Evolutionary conservation across 2,888 invertebrate species (phyloP), one percentile per base, ranked within the genome.

Genomic region (Minunthozetes semirufus): DNA sequence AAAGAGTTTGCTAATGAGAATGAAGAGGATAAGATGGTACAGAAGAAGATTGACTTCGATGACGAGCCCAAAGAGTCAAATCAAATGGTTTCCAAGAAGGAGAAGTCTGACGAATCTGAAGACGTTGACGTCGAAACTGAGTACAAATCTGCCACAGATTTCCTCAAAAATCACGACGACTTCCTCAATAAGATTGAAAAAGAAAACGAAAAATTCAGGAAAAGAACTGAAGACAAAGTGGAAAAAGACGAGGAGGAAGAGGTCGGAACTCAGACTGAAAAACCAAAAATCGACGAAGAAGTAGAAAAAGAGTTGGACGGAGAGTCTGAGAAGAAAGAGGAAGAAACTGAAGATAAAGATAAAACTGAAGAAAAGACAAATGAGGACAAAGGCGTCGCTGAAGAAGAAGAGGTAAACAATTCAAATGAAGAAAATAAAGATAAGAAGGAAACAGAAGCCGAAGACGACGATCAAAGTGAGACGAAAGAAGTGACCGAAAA

Each of bases 101-200:
- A 66, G 6, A 38, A 68, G 15, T 17, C 15, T 1, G 25, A 22
- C 15, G 46, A 33, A 15, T 2, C n/a, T 0, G 63, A 29, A 17
- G 63, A 38, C 4, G 17, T 4, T 17, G 46, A 70, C 19, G 17
- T 27, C 11, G 70, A 70, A 15, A 6, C 19, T 2, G 48, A 70
- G 3, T 70, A 70, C 27, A 70, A 70, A 27, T 25, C 46, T 8
- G 19, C 46, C 8, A 22, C 15, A 11, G 70, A 70, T 46, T 70
- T 70, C n/a, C 46, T 46, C 27, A 70, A 70, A 48, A 70, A 70
- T 70, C 46, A 70, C 70, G 70, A 70, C 42, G 17, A 70, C 46
- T 70, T 70, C 22, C 25, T 70, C 1, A 13, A 25, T 15, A 70
- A 70, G 15, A 70, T 48, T 48, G 70, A 70, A 11, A 70, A 48